phyloP scores from a whole-genome alignment of 1,140 invertebrate genomes.

The Cotesia chilonis region DNA sequence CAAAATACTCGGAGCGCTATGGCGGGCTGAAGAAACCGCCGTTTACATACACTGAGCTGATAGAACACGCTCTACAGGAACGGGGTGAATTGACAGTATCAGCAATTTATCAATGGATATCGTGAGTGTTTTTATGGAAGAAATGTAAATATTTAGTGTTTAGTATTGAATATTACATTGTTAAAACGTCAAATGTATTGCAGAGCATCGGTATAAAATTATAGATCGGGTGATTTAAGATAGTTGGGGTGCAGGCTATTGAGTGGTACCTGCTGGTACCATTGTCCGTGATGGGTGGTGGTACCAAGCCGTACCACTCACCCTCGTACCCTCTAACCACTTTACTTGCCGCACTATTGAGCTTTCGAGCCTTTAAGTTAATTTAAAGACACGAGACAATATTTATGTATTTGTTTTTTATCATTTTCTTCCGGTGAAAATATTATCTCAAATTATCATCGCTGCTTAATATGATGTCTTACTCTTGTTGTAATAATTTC shows the following conservation, averaged over 20 bases:
- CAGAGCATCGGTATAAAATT: conserved; percentile 23
- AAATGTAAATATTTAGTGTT: background rate
- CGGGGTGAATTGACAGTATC: conserved; percentile 88
- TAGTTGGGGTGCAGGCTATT: conserved; percentile 40
- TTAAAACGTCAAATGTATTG: background rate
- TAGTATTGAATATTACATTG: conserved; percentile 1
- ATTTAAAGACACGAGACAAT: conserved; percentile 17
- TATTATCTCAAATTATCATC: too few relatives aligned
- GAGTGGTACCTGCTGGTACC: conserved; percentile 57
- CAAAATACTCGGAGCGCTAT: conserved; percentile 46
- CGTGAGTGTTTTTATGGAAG: conserved; percentile 72
- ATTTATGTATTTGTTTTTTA: conserved; percentile 2
- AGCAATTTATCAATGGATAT: conserved; percentile 90
- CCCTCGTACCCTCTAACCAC: conserved; percentile 32
- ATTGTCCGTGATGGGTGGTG: conserved; percentile 45
- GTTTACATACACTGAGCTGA: conserved; percentile 87
- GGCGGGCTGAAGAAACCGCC: conserved; percentile 77
- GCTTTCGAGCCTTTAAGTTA: conserved; percentile 25
- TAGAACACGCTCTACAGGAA: conserved; percentile 83
- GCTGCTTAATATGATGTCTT: too few relatives aligned
- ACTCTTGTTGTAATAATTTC: too few relatives aligned
- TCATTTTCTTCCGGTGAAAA: too few relatives aligned
- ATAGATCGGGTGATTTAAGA: conserved; percentile 28
- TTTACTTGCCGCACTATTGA: conserved; percentile 20
- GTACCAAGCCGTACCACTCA: conserved; percentile 56